Percentiles rank a stretch among this genome's conserved stretches.
These are phyloP conservation scores for Augiades crinisus DNA, from an alignment of 2,888 invertebrate genomes.

Conservation along the genomic window DNA sequence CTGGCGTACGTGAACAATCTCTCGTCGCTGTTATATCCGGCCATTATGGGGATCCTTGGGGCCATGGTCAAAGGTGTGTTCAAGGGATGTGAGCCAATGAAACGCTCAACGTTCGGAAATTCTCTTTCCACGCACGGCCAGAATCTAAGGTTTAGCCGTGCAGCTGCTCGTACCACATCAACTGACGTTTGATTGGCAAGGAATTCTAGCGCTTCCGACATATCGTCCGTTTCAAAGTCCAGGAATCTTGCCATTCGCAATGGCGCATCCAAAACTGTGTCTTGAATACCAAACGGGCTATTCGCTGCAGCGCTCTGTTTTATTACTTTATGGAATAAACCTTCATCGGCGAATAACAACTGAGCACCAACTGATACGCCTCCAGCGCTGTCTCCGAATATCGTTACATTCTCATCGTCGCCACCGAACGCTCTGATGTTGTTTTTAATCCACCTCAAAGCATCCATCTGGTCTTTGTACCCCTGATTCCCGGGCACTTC, in stretches of 20 bases:
- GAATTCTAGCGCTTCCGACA: slow-evolving; percentile 45
- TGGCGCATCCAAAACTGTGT: slow-evolving; percentile 40
- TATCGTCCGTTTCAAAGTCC: slow-evolving; percentile 41
- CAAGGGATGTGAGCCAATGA: slow-evolving; percentile 45
- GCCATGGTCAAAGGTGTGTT: slow-evolving; percentile 42
- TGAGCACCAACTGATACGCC: slow-evolving; percentile 52
- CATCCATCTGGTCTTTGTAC: no score
- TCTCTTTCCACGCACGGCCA: slow-evolving; percentile 48
- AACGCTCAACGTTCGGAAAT: slow-evolving; percentile 44
- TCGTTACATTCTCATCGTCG: slow-evolving; percentile 48
- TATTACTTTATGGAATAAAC: slow-evolving; percentile 49
- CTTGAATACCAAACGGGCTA: slow-evolving; percentile 33
- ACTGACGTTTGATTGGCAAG: slow-evolving; percentile 37
- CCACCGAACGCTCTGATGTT: no score
- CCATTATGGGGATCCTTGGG: slow-evolving; percentile 44
- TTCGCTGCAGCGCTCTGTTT: slow-evolving; percentile 48
- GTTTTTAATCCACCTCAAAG: no score
- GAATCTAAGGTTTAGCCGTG: slow-evolving; percentile 34
- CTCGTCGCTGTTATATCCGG: slow-evolving; percentile 54
- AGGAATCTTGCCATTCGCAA: slow-evolving; percentile 44
- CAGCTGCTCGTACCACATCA: slow-evolving; percentile 39
- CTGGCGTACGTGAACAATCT: slow-evolving; percentile 29
- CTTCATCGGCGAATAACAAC: slow-evolving; percentile 43
- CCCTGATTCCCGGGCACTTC: no score
- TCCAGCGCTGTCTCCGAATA: slow-evolving; percentile 58